Percentiles rank a stretch among this genome's conserved stretches.
phyloP scores from a whole-genome alignment of 2,888 invertebrate genomes.

The Orthonychiurus folsomi region DNA sequence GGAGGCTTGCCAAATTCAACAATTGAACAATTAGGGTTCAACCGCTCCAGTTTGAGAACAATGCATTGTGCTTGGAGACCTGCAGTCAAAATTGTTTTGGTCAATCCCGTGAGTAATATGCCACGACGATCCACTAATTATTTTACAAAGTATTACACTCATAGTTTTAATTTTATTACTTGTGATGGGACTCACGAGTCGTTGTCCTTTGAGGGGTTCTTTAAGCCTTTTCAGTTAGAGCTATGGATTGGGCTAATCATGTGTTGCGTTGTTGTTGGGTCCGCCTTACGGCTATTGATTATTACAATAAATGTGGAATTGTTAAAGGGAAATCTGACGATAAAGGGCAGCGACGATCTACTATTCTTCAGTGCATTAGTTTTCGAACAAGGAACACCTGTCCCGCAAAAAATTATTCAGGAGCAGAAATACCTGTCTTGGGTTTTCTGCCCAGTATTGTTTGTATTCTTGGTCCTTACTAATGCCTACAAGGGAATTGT shows the following conservation, averaged over 20 bases:
- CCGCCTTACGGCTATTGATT: background rate
- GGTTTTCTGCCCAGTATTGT: background rate
- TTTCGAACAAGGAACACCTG: background rate
- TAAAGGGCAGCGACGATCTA: background rate
- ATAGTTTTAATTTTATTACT: background rate
- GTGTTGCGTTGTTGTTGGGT: background rate
- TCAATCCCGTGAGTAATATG: background rate
- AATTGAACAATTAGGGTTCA: background rate
- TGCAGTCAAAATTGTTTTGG: background rate
- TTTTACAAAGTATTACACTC: background rate
- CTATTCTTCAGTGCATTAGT: background rate
- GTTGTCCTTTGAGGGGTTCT: background rate
- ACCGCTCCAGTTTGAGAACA: background rate
- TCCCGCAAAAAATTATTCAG: background rate
- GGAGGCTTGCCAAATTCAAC: background rate
- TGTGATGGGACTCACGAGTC: background rate
- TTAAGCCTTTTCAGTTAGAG: background rate
- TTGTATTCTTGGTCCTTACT: background rate
- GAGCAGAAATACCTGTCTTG: background rate
- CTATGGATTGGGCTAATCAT: background rate
- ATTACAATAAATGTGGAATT: too few relatives aligned
- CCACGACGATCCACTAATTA: background rate
- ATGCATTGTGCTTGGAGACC: background rate
- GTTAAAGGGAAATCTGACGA: background rate
- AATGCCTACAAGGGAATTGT: background rate